Percentiles rank a stretch among this genome's conserved stretches.
These are phyloP conservation scores for Semnopithecus entellus DNA, from an alignment of 2,113 vertebrate genomes.

Conservation along the genomic window DNA sequence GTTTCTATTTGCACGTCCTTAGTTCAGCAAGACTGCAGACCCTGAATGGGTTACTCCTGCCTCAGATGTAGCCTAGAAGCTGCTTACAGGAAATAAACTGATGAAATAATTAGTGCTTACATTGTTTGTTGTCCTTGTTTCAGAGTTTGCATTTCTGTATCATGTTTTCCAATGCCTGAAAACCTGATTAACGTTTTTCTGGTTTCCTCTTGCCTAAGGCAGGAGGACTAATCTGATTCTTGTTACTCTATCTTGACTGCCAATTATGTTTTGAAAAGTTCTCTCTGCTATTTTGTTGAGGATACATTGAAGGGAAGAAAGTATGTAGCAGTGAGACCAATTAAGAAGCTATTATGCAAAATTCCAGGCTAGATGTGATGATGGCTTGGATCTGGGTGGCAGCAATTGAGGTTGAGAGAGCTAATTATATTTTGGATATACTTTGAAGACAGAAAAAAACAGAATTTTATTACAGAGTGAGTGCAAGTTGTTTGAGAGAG, in stretches of 20 bases:
- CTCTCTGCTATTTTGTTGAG: not conserved
- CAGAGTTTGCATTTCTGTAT: not conserved
- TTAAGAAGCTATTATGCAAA: not conserved
- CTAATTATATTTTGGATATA: not conserved
- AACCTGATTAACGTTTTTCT: not conserved
- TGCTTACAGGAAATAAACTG: not conserved
- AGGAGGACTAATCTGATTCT: not conserved
- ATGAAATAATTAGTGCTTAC: not conserved
- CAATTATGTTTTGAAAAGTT: not conserved
- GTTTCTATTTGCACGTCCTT: not conserved
- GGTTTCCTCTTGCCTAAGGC: not conserved
- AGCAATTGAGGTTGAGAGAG: not conserved
- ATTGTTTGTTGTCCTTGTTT: not conserved
- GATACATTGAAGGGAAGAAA: not conserved
- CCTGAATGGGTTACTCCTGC: not conserved
- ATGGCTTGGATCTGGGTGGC: not conserved
- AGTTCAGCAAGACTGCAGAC: not conserved
- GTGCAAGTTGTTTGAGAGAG: not conserved
- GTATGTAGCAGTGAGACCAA: not conserved
- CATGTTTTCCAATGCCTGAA: not conserved
- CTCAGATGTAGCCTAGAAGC: not conserved
- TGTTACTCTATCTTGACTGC: not conserved
- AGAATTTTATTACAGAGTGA: not conserved
- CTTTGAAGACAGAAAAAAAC: not conserved
- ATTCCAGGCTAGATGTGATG: not conserved